Evolutionary conservation across 2,113 vertebrate genomes (phyloP), one percentile per base, ranked within the genome.

Genomic region (Etheostoma spectabile): DNA sequence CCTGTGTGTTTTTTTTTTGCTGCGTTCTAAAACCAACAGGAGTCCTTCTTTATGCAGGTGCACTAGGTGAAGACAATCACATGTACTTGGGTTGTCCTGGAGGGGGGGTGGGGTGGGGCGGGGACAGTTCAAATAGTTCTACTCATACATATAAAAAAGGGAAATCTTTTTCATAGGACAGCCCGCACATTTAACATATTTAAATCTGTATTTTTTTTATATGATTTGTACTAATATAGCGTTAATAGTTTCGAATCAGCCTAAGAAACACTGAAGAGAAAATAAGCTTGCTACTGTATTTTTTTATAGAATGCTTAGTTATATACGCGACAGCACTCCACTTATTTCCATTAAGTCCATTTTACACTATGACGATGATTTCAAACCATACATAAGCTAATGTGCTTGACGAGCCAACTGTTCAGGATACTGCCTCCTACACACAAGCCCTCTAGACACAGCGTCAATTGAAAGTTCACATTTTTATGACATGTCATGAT

Each of bases 1-100:
- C 59, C 57, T 78, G 88, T 79, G 48, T 79, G 55, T 82, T 80
- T 15, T 30, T 30, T 30, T 30, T 30, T 22, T 74, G 63, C 46
- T 61, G 69, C 56, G 22, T 75, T 82, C 52, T 82, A 63, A 42
- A 72, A 64, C 57, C 67, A 55, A 71, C 49, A 77, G 60, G 56
- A 66, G 35, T 27, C 64, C 38, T 77, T 84, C 49, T 66, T 70
- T 62, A 67, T 86, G 84, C 86, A 65, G 90, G 83, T 93, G 74
- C 83, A 86, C 81, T 80, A 83, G 72, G 79, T 87, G 92, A 92
- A 90, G 93, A 93, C 93, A 94, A 93, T 94, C 93, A 93, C 79
- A 76, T 13, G 74, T 13, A 53, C 51, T 53, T 57, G 73, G 89
- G 77, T 85, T 88, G 92, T 91, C 87, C 92, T 88, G 69, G 70